Evolutionary conservation across 2,888 invertebrate genomes (phyloP), one percentile per base, ranked within the genome.

Genomic region (Xestia c-nigrum): DNA sequence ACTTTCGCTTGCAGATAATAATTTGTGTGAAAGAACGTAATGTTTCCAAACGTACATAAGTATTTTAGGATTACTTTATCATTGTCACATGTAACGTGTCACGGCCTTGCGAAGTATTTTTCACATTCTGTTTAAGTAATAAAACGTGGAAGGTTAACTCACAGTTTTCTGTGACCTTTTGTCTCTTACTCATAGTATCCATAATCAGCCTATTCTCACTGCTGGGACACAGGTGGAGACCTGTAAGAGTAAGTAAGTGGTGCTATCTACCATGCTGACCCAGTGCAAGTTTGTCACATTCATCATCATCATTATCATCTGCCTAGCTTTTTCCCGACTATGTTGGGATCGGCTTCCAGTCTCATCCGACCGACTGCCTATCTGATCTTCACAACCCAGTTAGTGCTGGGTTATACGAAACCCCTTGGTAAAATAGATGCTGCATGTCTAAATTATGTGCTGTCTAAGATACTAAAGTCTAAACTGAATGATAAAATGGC

Each of bases 51-150:
- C 52, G 31, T 52, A 72, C 12, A 21, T n/a, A 67, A 21, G 66
- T 55, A 69, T 64, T 59, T 71, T 19, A 79, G 31, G 40, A 65
- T 74, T 55, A 80, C 59, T 69, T 65, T 74, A 74, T 80, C 74
- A 68, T 5, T 69, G 68, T 74, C 69, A 74, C 43, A 43, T 64
- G 19, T 72, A n/a, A 68, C 64, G 68, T 73, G 68, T 19, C 38
- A 50, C 43, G 80, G n/a, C 74, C 79, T 80, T 74, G 67, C 14
- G 43, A 43, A 43, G n/a, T 72, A 68, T 72, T 78, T 71, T 24
- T 69, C 80, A 69, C 69, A 47, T 80, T 80, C n/a, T 40, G 59
- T 40, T n/a, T 24, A 64, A 46, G 31, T 55, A 57, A 63, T 64
- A 64, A 79, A 78, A 72, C 47, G 10, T 55, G 43, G 57, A 12